Base-by-base conservation (phyloP, 2,797 vertebrate genomes). In the Bradypodion pumilum region DNA sequence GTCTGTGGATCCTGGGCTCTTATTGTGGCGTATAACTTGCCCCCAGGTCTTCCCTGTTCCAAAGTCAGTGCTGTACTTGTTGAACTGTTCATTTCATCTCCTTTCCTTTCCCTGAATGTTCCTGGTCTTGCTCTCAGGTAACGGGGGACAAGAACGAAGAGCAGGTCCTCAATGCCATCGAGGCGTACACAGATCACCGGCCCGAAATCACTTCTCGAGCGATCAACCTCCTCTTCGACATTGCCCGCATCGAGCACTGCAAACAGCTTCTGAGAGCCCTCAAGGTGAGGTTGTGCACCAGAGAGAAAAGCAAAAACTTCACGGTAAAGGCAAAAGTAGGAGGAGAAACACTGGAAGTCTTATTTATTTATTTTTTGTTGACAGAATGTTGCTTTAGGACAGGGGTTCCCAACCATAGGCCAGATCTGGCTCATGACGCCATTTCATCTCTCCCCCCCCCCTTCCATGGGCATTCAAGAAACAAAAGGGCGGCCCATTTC, bases 151-250 rank as follows among this genome's bases (percentile, higher is more conserved):
- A 99, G 91, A 98, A 99, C 0, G 99, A 99, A 87, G 98, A 99
- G 49, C 99, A 99, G 94, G 97, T 99, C 78, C 95, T 99, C 89
- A 99, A 99, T 0, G 98, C 99, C 60, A 99, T 99, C 0, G 98
- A 99, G 92, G 96, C 97, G 21, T 99, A 99, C 95, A 99, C 98
- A 0, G 98, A 99, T 86, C 97, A 98, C 86, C 96, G 98, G 3
- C 98, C 98, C 0, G 98, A 99, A 91, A 96, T 99, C 70, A 98
- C 99, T 0, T 98, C 98, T 19, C 94, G 97, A 87, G 99, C 99
- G 93, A 98, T 99, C 93, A 99, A 99, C 92, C 97, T 98, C 87
- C 97, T 99, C 27, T 99, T 99, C 1, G 98, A 99, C 95, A 98
- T 99, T 0, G 98, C 98, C 65, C 96, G 98, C 84, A 99, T 99